Conservation (phyloP, 2,888 invertebrate species). For the Cephus nigrinus region DNA sequence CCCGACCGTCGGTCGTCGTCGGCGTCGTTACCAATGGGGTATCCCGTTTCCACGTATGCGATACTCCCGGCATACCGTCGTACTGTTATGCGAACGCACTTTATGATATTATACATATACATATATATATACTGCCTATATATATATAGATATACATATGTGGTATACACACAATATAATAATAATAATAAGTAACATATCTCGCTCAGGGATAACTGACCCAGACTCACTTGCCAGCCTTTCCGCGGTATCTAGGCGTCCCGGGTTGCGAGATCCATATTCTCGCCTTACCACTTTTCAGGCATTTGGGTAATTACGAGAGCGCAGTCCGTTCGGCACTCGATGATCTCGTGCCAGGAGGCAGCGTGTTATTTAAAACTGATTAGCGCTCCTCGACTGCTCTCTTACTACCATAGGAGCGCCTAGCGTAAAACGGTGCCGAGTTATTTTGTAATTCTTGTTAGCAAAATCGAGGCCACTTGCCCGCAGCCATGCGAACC, state of each 20-base stretch:
- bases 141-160: background rate
- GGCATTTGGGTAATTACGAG: conserved; percentile 18
- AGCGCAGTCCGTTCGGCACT: background rate
- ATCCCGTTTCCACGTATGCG: conserved; percentile 55
- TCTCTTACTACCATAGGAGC: background rate
- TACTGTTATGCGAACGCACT: background rate
- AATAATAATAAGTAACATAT: background rate
- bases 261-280: background rate
- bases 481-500: conserved; percentile 28
- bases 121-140: background rate
- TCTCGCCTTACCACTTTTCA: conserved; percentile 7
- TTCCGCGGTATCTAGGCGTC: background rate
- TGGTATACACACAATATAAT: background rate
- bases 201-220: background rate
- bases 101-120: background rate
- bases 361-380: conserved; percentile 22
- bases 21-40: conserved; percentile 46
- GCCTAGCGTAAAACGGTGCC: background rate
- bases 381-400: conserved; percentile 11
- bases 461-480: conserved; percentile 24
- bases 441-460: conserved; percentile 24
- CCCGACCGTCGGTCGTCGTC: conserved; percentile 11
- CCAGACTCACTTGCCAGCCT: background rate
- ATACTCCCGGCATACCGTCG: background rate
- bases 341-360: background rate